Evolutionary conservation across 2,113 vertebrate genomes (phyloP), one percentile per base, ranked within the genome.

Genomic region (human (Homo sapiens)): DNA sequence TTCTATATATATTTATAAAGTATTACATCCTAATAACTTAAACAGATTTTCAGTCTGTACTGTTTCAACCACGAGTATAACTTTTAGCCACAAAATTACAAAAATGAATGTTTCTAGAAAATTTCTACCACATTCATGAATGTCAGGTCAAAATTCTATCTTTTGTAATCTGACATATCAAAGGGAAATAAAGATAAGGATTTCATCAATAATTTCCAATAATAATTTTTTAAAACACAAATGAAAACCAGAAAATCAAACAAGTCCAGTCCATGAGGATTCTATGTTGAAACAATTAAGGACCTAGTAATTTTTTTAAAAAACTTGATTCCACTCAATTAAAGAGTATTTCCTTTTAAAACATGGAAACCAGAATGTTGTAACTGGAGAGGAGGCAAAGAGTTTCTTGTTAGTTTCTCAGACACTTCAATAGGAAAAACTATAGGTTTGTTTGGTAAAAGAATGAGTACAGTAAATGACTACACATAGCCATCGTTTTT

Each of bases 311-410:
- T 55, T 43, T 84, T 80, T 90, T 32, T 0, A 6, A 61, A 61
- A 5, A 61, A 82, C 66, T 84, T 89, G 48, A 80, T 89, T 76
- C 18, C 27, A 52, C 20, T 81, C 64, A 45, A 45, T 84, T 57
- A 85, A 68, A 93, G 43, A 61, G 0, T 50, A 78, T 80, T 92
- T 94, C 20, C 52, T 55, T 97, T 79, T 75, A 80, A 96, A 97
- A 85, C 48, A 82, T 10, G 22, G 45, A 72, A 59, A 45, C 2
- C 9, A 79, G 52, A 22, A 78, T 64, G 6, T 2, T 70, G 35
- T 52, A 57, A 40, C 11, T 91, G n/a, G 23, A 91, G 27, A 88
- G 35, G 8, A 80, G 16, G 13, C 23, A 30, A 66, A 40, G 16
- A 92, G 40, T 52, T 85, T 70, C 40, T 25, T 61, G 35, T 16